A percentile compares a stretch with the other conserved stretches of the same genome.
phyloP scores from a whole-genome alignment of 2,113 vertebrate species.

The Dicrurus megarhynchus region DNA sequence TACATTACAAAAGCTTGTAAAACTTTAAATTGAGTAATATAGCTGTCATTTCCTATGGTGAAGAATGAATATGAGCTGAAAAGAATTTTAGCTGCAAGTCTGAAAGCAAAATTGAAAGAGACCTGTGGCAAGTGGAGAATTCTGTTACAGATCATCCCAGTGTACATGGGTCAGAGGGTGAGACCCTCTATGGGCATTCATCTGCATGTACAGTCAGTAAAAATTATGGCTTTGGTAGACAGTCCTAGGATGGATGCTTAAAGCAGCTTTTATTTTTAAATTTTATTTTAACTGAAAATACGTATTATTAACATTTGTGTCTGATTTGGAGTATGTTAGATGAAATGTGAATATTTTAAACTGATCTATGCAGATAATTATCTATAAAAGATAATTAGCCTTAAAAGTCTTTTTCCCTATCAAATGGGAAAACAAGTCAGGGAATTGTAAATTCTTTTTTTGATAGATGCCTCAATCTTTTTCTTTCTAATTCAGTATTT shows the following conservation, averaged over 20 bases:
- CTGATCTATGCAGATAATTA: background rate
- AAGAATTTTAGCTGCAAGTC: background rate
- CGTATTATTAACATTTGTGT: background rate
- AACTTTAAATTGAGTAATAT: background rate
- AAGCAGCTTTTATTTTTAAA: background rate
- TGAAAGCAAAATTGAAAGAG: background rate
- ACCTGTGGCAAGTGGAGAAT: background rate
- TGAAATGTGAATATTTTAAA: background rate
- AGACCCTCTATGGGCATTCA: background rate
- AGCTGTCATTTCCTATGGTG: background rate
- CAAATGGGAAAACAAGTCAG: background rate
- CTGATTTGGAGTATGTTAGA: background rate
- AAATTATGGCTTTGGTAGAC: background rate
- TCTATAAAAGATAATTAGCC: background rate
- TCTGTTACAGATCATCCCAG: background rate
- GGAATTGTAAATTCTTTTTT: background rate
- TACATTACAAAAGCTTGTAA: background rate
- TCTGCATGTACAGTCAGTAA: background rate
- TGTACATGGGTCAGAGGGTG: rapidly evolving
- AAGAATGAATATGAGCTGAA: background rate
- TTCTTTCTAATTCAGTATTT: background rate
- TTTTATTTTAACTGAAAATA: background rate
- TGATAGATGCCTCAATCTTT: background rate
- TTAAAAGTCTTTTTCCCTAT: background rate
- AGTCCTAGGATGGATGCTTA: background rate